Base-by-base conservation (phyloP, 2,888 invertebrate species). In the Plusia festucae region DNA sequence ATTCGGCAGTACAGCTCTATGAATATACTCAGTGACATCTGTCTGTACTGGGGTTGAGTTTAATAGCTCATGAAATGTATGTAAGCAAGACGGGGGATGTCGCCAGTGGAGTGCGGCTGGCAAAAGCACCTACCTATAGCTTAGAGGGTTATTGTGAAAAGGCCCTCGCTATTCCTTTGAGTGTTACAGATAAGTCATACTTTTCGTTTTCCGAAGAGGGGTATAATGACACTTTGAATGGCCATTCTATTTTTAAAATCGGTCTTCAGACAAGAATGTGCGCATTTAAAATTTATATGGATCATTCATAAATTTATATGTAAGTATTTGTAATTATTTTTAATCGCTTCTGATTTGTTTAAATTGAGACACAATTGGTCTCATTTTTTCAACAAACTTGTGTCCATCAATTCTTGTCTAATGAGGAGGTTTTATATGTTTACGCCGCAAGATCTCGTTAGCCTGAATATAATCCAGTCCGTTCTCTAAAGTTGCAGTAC, bases 11-110 rank as follows among this genome's bases (percentile, higher is more conserved):
- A 68, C 88, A 82, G 62, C 91, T 89, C 89, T 81, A 63, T 85
- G 16, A 65, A 65, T 81, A 15, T 85, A 68, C 65, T 65, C 60
- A 62, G 65, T 81, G 79, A 82, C 76, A 76, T 78, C 66, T 83
- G 73, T 78, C 66, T 83, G 73, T 63, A 75, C 82, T 84, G 88
- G 93, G 93, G 92, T 89, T 85, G 91, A 83, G 91, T 91, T 92
- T 93, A 95, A 95, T 94, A 92, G 91, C 94, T 92, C 94, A 93
- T 95, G 94, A 95, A 95, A 95, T 94, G 90, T 94, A 94, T 93
- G 94, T 93, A 94, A 94, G 91, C 90, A 90, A 81, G 89, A 89
- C 82, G 85, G 87, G 83, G 88, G 87, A 87, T 84, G 88, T 86
- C 90, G 88, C 85, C 86, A 85, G 91, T 93, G 87, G 82, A 89